Evolutionary conservation across 2,888 invertebrate genomes (phyloP).

Genomic region (Aleiodes alternator): DNA sequence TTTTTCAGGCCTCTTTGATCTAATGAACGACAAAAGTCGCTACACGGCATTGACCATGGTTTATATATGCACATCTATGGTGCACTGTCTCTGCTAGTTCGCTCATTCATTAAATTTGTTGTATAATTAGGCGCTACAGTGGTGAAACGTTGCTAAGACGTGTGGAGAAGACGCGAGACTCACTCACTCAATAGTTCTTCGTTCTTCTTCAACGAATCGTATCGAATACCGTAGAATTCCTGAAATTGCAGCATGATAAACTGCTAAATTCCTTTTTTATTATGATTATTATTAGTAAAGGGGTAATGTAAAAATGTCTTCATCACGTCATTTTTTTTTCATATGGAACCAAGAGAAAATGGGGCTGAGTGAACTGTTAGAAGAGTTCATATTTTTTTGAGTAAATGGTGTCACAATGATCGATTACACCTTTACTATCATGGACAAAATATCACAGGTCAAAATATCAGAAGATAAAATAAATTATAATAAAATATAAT

Average conservation of each 20-base stretch:
- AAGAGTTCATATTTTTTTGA: neutral
- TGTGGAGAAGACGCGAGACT: conserved; percentile 41
- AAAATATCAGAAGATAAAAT: no score
- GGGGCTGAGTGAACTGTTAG: neutral
- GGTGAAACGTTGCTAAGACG: conserved; percentile 53
- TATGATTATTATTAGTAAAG: neutral
- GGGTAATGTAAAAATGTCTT: neutral
- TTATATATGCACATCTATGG: conserved; percentile 72
- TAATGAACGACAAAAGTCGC: conserved; percentile 70
- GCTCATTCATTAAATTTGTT: conserved; percentile 75
- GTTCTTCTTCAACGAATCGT: conserved; percentile 57
- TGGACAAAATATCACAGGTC: no score
- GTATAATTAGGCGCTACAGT: conserved; percentile 72
- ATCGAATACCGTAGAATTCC: conserved; percentile 51
- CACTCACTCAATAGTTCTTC: conserved; percentile 50
- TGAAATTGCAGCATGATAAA: conserved; percentile 53
- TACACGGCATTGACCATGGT: conserved; percentile 74
- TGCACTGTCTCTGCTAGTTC: conserved; percentile 73
- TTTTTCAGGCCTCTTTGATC: conserved; percentile 65
- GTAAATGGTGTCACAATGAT: no score
- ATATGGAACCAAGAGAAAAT: neutral
- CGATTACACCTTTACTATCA: no score
- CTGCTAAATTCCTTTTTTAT: neutral
- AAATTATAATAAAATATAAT: no score
- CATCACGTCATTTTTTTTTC: neutral